Conservation (phyloP, 2,797 vertebrate species). For the Sebastes vulpes region DNA sequence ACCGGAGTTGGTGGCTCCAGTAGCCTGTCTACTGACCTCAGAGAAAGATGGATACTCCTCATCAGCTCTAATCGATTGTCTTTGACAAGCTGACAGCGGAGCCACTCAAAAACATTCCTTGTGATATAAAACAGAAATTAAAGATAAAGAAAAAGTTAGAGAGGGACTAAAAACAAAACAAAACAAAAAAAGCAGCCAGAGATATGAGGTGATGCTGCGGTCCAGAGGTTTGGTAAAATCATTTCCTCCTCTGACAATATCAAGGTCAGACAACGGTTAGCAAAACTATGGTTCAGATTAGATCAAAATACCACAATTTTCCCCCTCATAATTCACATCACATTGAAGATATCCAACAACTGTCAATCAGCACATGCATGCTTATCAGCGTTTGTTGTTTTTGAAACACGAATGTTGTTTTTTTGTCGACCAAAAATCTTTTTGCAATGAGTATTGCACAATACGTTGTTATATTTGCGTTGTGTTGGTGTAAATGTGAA, state of each 20-base stretch:
- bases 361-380: constrained; percentile 41
- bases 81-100: constrained; percentile 19
- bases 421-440: constrained; percentile 20
- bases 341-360: constrained; percentile 37
- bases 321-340: constrained; percentile 39
- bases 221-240: constrained; percentile 35
- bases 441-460: constrained; percentile 36
- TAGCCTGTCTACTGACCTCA: constrained; percentile 5
- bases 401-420: constrained; percentile 56
- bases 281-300: constrained; percentile 53
- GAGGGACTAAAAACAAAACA: constrained; percentile 11
- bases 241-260: constrained; percentile 48
- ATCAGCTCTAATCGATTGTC: constrained; percentile 20
- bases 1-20: constrained; percentile 17
- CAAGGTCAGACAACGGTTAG: constrained; percentile 54
- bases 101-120: constrained; percentile 14
- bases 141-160: constrained; percentile 12
- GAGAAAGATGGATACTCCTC: constrained; percentile 18
- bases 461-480: constrained; percentile 9
- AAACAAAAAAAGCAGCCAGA: constrained; percentile 20
- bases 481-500: background rate
- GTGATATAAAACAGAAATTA: background rate
- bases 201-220: constrained; percentile 36
- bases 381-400: constrained; percentile 51
- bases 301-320: constrained; percentile 45